Evolutionary conservation across 2,888 invertebrate species (phyloP), one percentile per base, ranked within the genome.

Genomic region (Agrochola lota): DNA sequence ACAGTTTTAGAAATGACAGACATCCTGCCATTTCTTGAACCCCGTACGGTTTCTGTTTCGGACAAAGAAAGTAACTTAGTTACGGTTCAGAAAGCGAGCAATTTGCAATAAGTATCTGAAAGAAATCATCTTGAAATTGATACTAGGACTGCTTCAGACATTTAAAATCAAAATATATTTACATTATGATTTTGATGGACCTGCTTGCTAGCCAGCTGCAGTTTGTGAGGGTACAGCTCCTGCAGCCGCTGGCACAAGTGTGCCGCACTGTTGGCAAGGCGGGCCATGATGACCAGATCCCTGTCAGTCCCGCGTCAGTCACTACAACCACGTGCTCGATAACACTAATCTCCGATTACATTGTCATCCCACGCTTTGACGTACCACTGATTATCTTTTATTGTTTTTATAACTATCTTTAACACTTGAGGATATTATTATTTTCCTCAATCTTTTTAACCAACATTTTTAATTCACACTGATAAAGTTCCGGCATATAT

Each of bases 161-260:
- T 52, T 12, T 49, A 40, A 71, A 72, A 43, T 17, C n/a, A 66
- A 72, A 70, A 20, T 9, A 62, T 76, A 87, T 80, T 85, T 80
- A 85, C 85, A 62, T 87, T 77, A 59, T 86, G 79, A 40, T 86
- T 79, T 17, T 86, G 79, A 43, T 87, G 85, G 80, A 95, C 96
- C 94, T 91, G 92, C 76, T 94, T 95, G 40, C 91, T 91, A 0
- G 92, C 86, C 76, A 95, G 84, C 73, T 92, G 93, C 77, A 95
- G 78, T 80, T 95, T 96, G 78, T 94, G 94, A 23, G 96, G 96
- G 77, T 96, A 95, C 83, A 96, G 74, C 87, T 96, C 96, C 89
- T 95, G 95, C n/a, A 96, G 88, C 59, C 95, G 91, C 85, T 96
- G 96, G 86, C 94, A 96, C 77, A 96, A 90, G 55, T 96, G 95